Conservation (phyloP, 1,140 invertebrate genomes). For the Lucilia sericata region DNA sequence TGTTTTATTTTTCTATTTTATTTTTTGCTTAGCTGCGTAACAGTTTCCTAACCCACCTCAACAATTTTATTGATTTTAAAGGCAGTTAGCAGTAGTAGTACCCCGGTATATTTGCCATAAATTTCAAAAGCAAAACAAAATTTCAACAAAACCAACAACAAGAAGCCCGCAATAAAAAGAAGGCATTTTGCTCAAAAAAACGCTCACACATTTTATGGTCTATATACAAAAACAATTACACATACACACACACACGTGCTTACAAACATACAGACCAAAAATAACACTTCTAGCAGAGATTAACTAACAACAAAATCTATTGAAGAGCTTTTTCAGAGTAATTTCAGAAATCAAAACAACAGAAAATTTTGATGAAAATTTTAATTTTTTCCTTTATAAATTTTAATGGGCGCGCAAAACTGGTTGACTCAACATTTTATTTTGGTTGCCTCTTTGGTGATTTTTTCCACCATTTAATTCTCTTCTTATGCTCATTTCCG, state of each 20-base stretch:
- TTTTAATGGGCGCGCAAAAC: slow-evolving; percentile 17
- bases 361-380: neutral
- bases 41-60: slow-evolving; percentile 68
- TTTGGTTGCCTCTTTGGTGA: neutral
- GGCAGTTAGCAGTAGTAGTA: neutral
- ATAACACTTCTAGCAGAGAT: neutral
- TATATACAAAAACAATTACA: neutral
- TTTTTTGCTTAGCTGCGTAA: slow-evolving; percentile 59
- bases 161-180: neutral
- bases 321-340: neutral
- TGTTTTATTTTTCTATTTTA: too few relatives aligned
- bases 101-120: slow-evolving; percentile 15
- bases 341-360: neutral
- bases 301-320: neutral
- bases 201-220: neutral
- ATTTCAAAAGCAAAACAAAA: neutral
- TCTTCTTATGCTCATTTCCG: neutral
- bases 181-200: neutral
- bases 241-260: too few relatives aligned
- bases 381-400: too few relatives aligned
- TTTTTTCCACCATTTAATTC: neutral
- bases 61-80: slow-evolving; percentile 67
- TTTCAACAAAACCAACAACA: neutral
- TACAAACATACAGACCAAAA: neutral
- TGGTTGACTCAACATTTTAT: slow-evolving; percentile 26